These are phyloP conservation scores for Tinea pellionella DNA, from an alignment of 2,888 invertebrate genomes.

Conservation along the genomic window DNA sequence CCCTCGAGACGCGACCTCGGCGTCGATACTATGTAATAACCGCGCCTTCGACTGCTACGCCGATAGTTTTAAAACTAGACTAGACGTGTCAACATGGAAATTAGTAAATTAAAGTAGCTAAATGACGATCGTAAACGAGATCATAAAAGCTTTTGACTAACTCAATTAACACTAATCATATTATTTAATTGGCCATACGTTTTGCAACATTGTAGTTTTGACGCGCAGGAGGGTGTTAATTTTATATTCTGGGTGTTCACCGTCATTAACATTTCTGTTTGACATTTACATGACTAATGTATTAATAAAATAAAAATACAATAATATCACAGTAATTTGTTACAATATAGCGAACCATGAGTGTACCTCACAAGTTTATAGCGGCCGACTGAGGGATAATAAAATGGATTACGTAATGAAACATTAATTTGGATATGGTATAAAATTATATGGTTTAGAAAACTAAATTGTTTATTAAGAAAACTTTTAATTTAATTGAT, in stretches of 20 bases:
- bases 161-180: slow-evolving; percentile 8
- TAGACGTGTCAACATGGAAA: slow-evolving; percentile 5
- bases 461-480: too few species aligned
- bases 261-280: background rate
- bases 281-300: slow-evolving; percentile 1
- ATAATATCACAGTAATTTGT: background rate
- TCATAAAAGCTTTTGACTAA: slow-evolving; percentile 6
- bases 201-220: slow-evolving; percentile 8
- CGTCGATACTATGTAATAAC: background rate
- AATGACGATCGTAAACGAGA: background rate
- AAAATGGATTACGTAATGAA: background rate
- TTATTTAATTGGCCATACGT: background rate
- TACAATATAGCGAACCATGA: background rate
- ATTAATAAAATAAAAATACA: background rate
- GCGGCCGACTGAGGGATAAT: background rate
- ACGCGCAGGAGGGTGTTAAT: slow-evolving; percentile 3
- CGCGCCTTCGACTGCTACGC: background rate
- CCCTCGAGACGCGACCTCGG: slow-evolving; percentile 23
- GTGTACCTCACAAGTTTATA: background rate
- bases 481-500: too few species aligned
- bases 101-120: slow-evolving; percentile 1
- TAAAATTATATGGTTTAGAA: background rate
- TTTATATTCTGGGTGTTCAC: background rate
- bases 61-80: background rate
- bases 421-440: background rate